Base-by-base conservation (phyloP, 2,888 invertebrate species). In the Catocala nupta region DNA sequence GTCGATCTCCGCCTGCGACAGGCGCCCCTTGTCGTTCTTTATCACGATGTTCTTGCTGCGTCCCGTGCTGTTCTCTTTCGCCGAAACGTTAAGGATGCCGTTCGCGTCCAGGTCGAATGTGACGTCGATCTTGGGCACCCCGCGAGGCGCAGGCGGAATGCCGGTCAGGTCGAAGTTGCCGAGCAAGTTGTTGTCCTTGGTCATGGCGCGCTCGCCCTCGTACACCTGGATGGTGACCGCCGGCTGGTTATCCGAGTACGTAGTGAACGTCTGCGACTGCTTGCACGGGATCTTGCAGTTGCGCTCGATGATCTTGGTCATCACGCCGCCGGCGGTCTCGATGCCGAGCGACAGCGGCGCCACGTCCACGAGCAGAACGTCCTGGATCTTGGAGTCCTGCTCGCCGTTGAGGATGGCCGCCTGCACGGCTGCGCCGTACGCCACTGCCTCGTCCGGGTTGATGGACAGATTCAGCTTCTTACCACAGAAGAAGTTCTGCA, bases 401-500 rank as follows among this genome's bases (percentile, higher is more conserved):
- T 97, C 95, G 0, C 96, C 96, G 77, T 95, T 95, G 50, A 97
- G 87, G 73, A 97, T 96, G 5, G 96, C 96, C 0, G 96, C 96
- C 82, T 97, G 96, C 0, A 96, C 95, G 0, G 97, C 96, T 0
- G 97, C 97, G 13, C 97, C 97, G 81, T 96, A 97, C 0, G 97
- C 97, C 3, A 97, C 97, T 0, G 97, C 97, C 83, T 97, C 97
- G 77, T 97, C 97, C 0, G 97, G 97, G 81, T 97, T 97, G 81
- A 97, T 97, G 49, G 96, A 96, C 48, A 96, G 90, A 83, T 97
- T 97, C 12, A 97, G 89, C 48, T 95, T 92, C 88, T 97, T 97
- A 7, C 96, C 96, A 73, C 95, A 95, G 95, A 97, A 97, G 93
- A 96, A 97, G 85, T 96, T 96, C 86, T 96, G 96, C 36, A 97